A percentile compares a stretch with the other conserved stretches of the same genome.
Conservation (phyloP, 2,113 vertebrate species). For the Crotalus tigris region DNA sequence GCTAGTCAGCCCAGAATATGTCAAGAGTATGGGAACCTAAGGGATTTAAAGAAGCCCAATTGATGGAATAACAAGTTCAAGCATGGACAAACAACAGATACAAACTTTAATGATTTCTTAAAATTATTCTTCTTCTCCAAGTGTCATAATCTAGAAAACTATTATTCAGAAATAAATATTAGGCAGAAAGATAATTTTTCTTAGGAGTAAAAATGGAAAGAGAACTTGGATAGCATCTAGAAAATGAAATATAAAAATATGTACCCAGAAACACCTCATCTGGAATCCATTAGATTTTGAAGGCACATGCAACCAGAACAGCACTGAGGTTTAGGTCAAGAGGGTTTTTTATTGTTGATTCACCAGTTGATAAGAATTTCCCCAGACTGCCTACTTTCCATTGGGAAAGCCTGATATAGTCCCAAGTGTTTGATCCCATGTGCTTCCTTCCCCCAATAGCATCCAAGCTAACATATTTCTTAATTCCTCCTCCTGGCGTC, state of each 20-base stretch:
- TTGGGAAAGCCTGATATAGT: background rate
- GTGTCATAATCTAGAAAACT: background rate
- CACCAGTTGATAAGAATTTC: background rate
- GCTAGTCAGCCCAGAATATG: background rate
- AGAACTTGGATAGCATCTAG: background rate
- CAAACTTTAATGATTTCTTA: background rate
- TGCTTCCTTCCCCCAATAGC: background rate
- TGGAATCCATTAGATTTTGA: background rate
- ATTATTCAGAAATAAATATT: background rate
- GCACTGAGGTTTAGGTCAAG: background rate
- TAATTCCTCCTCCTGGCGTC: background rate
- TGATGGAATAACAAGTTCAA: background rate
- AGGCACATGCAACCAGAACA: background rate
- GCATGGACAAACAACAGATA: background rate
- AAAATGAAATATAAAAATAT: background rate
- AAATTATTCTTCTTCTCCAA: background rate
- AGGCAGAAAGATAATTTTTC: background rate
- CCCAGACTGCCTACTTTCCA: background rate
- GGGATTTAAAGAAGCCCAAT: background rate
- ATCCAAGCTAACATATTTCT: background rate
- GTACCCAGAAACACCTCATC: background rate
- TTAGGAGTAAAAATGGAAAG: background rate
- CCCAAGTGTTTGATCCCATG: background rate
- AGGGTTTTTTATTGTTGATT: background rate
- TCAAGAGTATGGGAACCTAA: background rate